A percentile compares a stretch with the other conserved stretches of the same genome.
These are phyloP conservation scores for Ditylenchus dipsaci DNA, from an alignment of 1,140 invertebrate genomes.

Conservation along the genomic window DNA sequence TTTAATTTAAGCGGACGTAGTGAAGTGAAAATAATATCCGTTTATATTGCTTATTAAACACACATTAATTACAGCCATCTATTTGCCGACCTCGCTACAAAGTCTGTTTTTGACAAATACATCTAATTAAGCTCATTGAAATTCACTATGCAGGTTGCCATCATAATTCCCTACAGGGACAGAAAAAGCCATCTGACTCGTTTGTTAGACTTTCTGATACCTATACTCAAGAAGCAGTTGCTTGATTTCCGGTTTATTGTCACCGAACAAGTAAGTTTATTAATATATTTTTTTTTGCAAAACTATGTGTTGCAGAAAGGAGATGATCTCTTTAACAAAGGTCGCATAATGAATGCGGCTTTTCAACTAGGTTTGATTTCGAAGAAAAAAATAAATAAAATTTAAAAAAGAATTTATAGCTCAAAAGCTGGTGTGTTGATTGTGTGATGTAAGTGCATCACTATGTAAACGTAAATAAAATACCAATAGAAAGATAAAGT, in stretches of 20 bases:
- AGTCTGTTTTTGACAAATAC: not conserved
- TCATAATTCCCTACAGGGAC: conserved; percentile 82
- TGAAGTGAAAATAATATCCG: too few relatives aligned
- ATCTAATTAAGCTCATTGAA: too few relatives aligned
- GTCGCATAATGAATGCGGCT: conserved; percentile 86
- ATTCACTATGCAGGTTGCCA: conserved; percentile 65
- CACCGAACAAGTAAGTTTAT: conserved; percentile 56
- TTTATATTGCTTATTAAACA: not conserved
- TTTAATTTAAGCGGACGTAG: too few relatives aligned
- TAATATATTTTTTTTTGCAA: not conserved
- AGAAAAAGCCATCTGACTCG: conserved; percentile 70
- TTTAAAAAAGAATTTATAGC: too few relatives aligned
- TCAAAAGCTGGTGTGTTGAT: conserved; percentile 47
- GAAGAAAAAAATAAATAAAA: too few relatives aligned
- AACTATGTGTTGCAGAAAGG: conserved; percentile 58
- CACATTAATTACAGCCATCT: not conserved
- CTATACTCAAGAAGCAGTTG: conserved; percentile 76
- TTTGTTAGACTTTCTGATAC: conserved; percentile 74
- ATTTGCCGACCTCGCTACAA: not conserved
- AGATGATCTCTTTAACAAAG: conserved; percentile 77
- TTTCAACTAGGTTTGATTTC: too few relatives aligned
- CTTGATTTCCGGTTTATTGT: conserved; percentile 58
- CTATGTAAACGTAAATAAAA: too few relatives aligned
- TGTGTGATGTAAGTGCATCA: too few relatives aligned
- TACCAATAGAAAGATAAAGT: too few relatives aligned